Conservation (phyloP, 92 coral and sea anemone genomes). For the Heteractis magnifica region DNA sequence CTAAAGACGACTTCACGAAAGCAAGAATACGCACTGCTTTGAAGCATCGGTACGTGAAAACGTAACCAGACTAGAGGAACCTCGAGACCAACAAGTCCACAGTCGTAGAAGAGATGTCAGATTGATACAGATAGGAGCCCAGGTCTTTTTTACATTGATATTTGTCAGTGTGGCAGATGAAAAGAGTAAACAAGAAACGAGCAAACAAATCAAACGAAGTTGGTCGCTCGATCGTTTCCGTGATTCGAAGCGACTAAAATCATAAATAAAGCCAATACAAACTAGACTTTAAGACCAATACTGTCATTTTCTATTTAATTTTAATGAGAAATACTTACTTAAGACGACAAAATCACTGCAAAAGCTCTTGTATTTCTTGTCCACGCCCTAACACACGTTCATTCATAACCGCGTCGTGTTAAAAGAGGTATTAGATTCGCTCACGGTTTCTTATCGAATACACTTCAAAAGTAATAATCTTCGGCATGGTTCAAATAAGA, state of each 20-base stretch:
- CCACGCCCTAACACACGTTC: constrained; percentile 27
- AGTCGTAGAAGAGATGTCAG: constrained; percentile 14
- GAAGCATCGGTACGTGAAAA: not conserved
- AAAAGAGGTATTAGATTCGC: not conserved
- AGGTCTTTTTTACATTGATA: constrained; percentile 2
- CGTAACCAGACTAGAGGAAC: not conserved
- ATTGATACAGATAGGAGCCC: constrained; percentile 26
- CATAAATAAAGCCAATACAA: constrained; percentile 11
- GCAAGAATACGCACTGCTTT: not conserved
- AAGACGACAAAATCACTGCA: constrained; percentile 5
- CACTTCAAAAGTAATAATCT: not conserved
- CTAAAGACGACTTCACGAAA: not conserved
- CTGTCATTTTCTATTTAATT: constrained; percentile 2
- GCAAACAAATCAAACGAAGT: constrained; percentile 27
- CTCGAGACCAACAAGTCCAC: not conserved
- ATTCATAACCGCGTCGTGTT: constrained; percentile 9
- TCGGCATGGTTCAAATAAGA: constrained; percentile 22
- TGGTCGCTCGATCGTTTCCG: constrained; percentile 31
- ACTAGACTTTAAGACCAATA: constrained; percentile 18
- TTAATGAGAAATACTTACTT: constrained; percentile 11
- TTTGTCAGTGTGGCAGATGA: constrained; percentile 35
- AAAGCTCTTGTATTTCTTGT: constrained; percentile 2
- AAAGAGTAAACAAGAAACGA: constrained; percentile 23
- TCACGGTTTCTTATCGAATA: not conserved
- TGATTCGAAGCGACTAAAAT: constrained; percentile 12